Evolutionary conservation across 2,797 vertebrate species (phyloP), one percentile per base, ranked within the genome.

Genomic region (Lycodopsis pacificus): DNA sequence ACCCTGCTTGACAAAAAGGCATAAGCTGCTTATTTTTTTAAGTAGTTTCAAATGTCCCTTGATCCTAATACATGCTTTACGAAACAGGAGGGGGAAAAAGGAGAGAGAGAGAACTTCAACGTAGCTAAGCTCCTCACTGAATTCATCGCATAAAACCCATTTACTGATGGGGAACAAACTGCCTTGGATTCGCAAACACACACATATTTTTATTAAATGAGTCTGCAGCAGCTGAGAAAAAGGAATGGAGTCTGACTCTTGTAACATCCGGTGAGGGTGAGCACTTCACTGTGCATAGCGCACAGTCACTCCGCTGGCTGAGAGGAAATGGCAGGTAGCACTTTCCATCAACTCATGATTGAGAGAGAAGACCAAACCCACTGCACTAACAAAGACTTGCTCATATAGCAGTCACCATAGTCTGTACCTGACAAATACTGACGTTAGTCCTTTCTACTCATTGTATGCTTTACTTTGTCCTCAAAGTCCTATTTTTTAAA

Each of bases 1-100:
- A 87, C 87, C 68, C 61, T 70, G 54, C 83, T 80, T 84, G 88
- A 91, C 91, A 92, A 92, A 94, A 93, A 93, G 66, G 58, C 76
- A 81, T 93, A 94, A 93, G 93, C 91, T 88, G 79, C 92, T 95
- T 92, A 93, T 91, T 90, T 87, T 87, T 25, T 85, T 90, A 92
- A 94, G 90, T 81, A 90, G 86, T 89, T 90, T 89, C 71, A 91
- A 81, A 89, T 91, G 87, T 89, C 86, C 73, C 86, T 90, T 90
- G 86, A 91, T 89, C 87, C 86, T 87, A 87, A 89, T 81, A 89
- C 70, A 87, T 56, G 84, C 85, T 87, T 86, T 86, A 76, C 2
- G 22, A 74, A 65, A 80, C 65, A 22, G 46, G 20, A 86, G 91
- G 86, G 32, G 40, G 20, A 46, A 13, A 13, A 84, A 84, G 32